Evolutionary conservation across 2,888 invertebrate species (phyloP).

Genomic region (Sinelater perroti): DNA sequence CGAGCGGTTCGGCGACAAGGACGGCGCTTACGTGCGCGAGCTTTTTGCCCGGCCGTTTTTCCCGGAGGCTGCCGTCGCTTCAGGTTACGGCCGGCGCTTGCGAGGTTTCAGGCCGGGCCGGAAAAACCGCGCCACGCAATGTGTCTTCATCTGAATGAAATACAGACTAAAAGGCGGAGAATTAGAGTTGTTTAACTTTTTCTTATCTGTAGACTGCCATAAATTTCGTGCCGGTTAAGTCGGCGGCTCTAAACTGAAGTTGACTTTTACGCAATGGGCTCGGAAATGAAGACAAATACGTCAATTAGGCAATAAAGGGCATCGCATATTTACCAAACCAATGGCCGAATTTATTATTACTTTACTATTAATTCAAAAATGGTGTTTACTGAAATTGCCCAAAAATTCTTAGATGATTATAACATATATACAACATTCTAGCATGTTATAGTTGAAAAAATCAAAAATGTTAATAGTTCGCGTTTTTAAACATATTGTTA

Average conservation of each 20-base stretch:
- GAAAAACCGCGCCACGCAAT: slow-evolving; percentile 37
- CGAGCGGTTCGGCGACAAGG: slow-evolving; percentile 5
- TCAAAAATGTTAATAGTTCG: too few relatives aligned
- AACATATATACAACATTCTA: too few relatives aligned
- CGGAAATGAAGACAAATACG: too few relatives aligned
- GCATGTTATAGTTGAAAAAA: too few relatives aligned
- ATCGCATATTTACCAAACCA: too few relatives aligned
- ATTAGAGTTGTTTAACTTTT: slow-evolving; percentile 31
- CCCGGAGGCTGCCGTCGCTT: slow-evolving; percentile 36
- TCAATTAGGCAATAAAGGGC: too few relatives aligned
- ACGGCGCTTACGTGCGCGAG: slow-evolving; percentile 20
- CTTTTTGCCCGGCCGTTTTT: slow-evolving; percentile 18
- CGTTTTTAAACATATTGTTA: too few relatives aligned
- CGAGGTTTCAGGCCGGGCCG: slow-evolving; percentile 31
- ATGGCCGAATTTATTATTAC: too few relatives aligned
- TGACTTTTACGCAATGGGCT: slow-evolving; percentile 16
- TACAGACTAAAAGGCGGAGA: slow-evolving; percentile 24
- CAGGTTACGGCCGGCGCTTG: slow-evolving; percentile 37
- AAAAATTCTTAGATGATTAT: too few relatives aligned
- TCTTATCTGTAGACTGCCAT: slow-evolving; percentile 21
- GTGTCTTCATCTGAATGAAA: slow-evolving; percentile 36
- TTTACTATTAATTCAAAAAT: background rate
- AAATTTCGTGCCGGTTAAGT: slow-evolving; percentile 21
- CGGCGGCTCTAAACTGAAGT: slow-evolving; percentile 8
- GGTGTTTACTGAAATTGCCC: too few relatives aligned